phyloP scores from a whole-genome alignment of 2,797 vertebrate species.

The Xenopus petersii region DNA sequence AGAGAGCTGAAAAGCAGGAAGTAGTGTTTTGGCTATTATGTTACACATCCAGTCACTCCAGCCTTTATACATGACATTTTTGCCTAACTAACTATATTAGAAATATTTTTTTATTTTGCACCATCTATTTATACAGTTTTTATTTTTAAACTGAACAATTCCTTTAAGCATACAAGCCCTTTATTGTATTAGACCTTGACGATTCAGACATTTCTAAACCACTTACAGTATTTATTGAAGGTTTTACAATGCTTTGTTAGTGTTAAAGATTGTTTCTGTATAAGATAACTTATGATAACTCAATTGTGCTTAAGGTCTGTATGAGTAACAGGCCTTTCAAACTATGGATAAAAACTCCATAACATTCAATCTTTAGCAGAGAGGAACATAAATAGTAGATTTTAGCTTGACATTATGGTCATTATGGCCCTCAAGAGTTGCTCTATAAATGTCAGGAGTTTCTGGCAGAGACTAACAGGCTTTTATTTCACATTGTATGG shows the following conservation, averaged over 20 bases:
- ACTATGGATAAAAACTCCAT: conserved; percentile 54
- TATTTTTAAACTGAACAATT: no score
- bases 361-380: conserved; percentile 54
- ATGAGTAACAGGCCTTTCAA: conserved; percentile 60
- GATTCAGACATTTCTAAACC: no score
- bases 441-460: conserved; percentile 62
- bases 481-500: conserved; percentile 51
- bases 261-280: conserved; percentile 25
- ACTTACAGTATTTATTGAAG: no score
- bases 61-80: no score
- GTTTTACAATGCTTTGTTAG: conserved; percentile 1
- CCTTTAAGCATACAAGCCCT: no score
- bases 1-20: no score
- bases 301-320: conserved; percentile 52
- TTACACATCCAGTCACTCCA: no score
- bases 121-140: no score
- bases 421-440: conserved; percentile 59
- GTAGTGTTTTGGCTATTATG: no score
- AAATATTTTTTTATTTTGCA: no score
- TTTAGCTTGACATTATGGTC: conserved; percentile 62
- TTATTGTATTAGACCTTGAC: no score
- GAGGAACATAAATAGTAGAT: conserved; percentile 62
- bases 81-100: no score
- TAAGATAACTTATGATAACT: conserved; percentile 57
- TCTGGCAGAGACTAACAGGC: conserved; percentile 57